phyloP scores from a whole-genome alignment of 2,888 invertebrate species.

The Chaetogeoica ovagalla region DNA sequence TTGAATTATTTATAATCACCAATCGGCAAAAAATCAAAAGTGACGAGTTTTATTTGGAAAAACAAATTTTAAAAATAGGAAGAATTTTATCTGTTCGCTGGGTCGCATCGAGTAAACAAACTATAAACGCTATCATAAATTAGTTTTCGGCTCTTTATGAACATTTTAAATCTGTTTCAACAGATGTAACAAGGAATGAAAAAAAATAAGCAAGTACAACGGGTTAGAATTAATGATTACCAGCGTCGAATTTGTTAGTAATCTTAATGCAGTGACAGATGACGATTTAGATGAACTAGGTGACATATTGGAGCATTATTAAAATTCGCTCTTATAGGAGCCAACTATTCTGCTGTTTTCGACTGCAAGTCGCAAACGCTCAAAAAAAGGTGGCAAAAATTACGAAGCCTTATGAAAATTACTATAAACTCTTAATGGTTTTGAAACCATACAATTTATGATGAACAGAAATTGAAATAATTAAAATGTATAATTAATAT shows the following conservation, averaged over 20 bases:
- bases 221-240: conserved; percentile 8
- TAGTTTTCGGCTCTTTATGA: conserved; percentile 54
- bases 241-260: conserved; percentile 13
- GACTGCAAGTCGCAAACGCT: not conserved
- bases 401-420: too few species aligned
- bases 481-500: too few species aligned
- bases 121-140: conserved; percentile 53
- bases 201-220: conserved; percentile 21
- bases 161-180: conserved; percentile 54
- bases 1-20: conserved; percentile 53
- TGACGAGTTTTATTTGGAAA: conserved; percentile 48
- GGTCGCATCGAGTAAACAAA: conserved; percentile 53
- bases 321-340: too few species aligned
- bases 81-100: conserved; percentile 53
- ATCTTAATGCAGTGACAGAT: conserved; percentile 17
- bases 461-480: too few species aligned
- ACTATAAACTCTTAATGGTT: too few species aligned
- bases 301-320: conserved; percentile 5
- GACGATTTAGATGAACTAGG: conserved; percentile 12
- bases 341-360: not conserved
- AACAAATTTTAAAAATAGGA: conserved; percentile 54
- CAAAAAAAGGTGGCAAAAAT: not conserved
- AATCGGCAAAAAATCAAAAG: conserved; percentile 54
- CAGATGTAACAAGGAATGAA: not conserved
- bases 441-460: not conserved